Percentiles rank a stretch among this genome's conserved stretches.
These are phyloP conservation scores for Aethina tumida DNA, from an alignment of 1,140 invertebrate genomes.

Conservation along the genomic window DNA sequence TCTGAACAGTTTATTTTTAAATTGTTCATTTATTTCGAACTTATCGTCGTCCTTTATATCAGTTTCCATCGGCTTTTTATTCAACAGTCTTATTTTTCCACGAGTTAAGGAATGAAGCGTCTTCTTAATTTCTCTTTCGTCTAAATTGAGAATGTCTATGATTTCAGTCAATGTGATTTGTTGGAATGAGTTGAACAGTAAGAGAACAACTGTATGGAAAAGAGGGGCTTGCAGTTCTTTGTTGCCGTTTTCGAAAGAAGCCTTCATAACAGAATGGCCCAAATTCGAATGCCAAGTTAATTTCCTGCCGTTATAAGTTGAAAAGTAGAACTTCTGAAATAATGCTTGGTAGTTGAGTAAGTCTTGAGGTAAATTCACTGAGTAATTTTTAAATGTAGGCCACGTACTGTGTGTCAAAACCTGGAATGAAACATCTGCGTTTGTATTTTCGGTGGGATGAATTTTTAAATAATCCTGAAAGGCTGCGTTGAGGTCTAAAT, in stretches of 20 bases:
- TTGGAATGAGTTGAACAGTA: constrained; percentile 85
- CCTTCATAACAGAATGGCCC: constrained; percentile 88
- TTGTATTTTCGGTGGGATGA: constrained; percentile 50
- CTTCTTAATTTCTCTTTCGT: constrained; percentile 81
- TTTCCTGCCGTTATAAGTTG: constrained; percentile 93
- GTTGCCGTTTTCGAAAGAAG: constrained; percentile 71
- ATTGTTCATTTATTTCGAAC: constrained; percentile 87
- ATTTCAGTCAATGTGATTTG: constrained; percentile 71
- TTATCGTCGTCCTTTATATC: constrained; percentile 80
- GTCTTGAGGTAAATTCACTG: constrained; percentile 80
- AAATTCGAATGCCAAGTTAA: constrained; percentile 94
- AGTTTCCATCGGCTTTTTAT: constrained; percentile 74
- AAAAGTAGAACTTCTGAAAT: constrained; percentile 93
- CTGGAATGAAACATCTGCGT: constrained; percentile 75
- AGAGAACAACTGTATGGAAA: constrained; percentile 88
- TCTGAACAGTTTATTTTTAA: constrained; percentile 90
- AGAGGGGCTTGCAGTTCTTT: constrained; percentile 96
- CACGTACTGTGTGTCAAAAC: constrained; percentile 97
- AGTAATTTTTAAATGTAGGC: constrained; percentile 89
- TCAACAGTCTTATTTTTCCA: constrained; percentile 83
- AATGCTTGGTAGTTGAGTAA: constrained; percentile 88
- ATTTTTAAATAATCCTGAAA: constrained; percentile 61
- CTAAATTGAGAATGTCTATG: constrained; percentile 73
- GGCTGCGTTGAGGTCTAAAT: constrained; percentile 87
- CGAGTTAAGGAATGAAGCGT: constrained; percentile 93